Conservation (phyloP, 2,888 invertebrate genomes). For the Limnephilus rhombicus region DNA sequence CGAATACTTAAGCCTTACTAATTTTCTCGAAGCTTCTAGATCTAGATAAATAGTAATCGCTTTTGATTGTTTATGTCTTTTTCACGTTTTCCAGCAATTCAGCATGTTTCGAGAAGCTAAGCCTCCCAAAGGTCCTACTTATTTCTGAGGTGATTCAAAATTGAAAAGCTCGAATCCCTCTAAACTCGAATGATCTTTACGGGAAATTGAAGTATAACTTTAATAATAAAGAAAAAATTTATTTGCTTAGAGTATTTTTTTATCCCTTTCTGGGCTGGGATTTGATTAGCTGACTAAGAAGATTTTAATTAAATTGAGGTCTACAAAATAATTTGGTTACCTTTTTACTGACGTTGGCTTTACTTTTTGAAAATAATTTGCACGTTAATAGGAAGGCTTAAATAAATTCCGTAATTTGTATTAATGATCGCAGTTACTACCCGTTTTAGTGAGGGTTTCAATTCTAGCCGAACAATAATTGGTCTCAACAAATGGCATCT, state of each 20-base stretch:
- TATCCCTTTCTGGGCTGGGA: neutral
- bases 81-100: neutral
- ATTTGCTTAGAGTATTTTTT: neutral
- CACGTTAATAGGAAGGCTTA: neutral
- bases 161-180: neutral
- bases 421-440: neutral
- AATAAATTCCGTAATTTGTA: neutral
- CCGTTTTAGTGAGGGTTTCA: neutral
- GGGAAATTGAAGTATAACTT: neutral
- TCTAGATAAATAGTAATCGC: neutral
- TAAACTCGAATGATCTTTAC: neutral
- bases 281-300: neutral
- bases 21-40: neutral
- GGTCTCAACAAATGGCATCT: neutral
- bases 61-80: neutral
- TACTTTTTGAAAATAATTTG: neutral
- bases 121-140: neutral
- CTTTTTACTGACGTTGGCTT: neutral
- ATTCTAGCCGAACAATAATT: neutral
- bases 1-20: neutral
- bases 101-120: neutral
- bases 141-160: neutral
- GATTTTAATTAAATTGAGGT: neutral
- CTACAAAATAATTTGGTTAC: neutral
- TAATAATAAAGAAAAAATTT: neutral